Conservation (phyloP, 2,113 vertebrate species). For the Orycteropus afer region DNA sequence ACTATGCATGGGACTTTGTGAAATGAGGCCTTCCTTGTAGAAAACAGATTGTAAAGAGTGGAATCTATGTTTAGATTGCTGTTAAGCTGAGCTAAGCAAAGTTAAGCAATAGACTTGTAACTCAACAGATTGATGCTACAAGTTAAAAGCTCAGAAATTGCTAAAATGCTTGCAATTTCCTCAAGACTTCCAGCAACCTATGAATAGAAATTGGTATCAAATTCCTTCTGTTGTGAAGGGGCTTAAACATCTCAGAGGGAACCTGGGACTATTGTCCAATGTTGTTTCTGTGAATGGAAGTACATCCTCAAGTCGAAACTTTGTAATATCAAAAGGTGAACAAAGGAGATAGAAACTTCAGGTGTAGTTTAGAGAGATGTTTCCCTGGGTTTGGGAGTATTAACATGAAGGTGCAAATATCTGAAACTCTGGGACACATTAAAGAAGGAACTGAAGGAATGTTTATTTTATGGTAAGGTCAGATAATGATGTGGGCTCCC, state of each 20-base stretch:
- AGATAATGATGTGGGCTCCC: not conserved
- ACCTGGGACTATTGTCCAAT: not conserved
- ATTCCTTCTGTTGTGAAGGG: not conserved
- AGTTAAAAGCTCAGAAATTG: not conserved
- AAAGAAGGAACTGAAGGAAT: not conserved
- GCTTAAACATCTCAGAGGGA: not conserved
- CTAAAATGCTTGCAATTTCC: not conserved
- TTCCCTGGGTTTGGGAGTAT: not conserved
- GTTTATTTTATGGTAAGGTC: not conserved
- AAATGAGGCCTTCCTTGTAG: conserved; percentile 67
- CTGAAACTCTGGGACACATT: not conserved
- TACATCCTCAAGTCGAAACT: not conserved
- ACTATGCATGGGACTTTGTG: conserved; percentile 48
- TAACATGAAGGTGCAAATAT: not conserved
- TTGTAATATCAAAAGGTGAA: not conserved
- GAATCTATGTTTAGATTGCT: conserved; percentile 58
- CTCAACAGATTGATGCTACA: conserved; percentile 34
- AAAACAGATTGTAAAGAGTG: conserved; percentile 57
- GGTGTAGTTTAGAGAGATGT: not conserved
- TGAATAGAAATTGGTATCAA: not conserved
- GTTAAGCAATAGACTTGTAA: conserved; percentile 21
- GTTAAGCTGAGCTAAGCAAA: conserved; percentile 60
- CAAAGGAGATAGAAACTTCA: not conserved
- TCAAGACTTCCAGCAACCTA: not conserved
- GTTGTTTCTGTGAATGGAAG: conserved; percentile 37